Evolutionary conservation across 92 coral and sea anemone genomes (phyloP), one percentile per base, ranked within the genome.

Genomic region (Palythoa grandis): DNA sequence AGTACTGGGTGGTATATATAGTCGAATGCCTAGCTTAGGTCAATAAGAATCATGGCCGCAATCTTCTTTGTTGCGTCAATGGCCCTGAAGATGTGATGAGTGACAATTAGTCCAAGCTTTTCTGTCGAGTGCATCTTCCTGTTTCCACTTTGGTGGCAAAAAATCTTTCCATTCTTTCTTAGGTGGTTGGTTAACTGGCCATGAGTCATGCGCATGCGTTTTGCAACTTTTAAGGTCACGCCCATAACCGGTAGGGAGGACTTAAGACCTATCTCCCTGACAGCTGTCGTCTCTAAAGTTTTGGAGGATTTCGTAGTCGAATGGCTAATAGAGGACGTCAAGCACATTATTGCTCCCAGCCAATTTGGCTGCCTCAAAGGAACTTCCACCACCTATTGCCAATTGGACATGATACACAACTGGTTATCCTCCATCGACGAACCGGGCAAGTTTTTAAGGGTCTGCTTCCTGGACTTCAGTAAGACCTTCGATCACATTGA

Each of bases 361-460:
- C 84, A 79, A n/a, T 79, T 79, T 39, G 84, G 84, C n/a, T 79
- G 68, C 47, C 84, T 79, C 22, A 79, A 53, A 37, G 84, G 84
- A 40, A 52, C 84, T n/a, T 52, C 84, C 20, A 79, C 74, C 16
- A 79, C 84, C 15, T 58, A 52, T 40, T 58, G 84, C 20, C 52
- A 53, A 15, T 35, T 79, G 19, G 74, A 25, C 22, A n/a, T n/a
- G 83, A 16, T 48, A 20, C 11, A 78, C 11, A 78, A 13, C 40
- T 78, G 83, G 83, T 72, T 78, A 19, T 78, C 35, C 54, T 52
- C 83, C 65, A 77, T 77, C 61, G 71, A 78, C 14, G 37, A 78
- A 29, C 84, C 72, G 23, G 72, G 48, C 68, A 52, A 78, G 11
- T 78, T 52, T 35, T 38, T 78, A n/a, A 20, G 84, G 50, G 69